phyloP scores from a whole-genome alignment of 2,888 invertebrate genomes.

The Arge pagana region DNA sequence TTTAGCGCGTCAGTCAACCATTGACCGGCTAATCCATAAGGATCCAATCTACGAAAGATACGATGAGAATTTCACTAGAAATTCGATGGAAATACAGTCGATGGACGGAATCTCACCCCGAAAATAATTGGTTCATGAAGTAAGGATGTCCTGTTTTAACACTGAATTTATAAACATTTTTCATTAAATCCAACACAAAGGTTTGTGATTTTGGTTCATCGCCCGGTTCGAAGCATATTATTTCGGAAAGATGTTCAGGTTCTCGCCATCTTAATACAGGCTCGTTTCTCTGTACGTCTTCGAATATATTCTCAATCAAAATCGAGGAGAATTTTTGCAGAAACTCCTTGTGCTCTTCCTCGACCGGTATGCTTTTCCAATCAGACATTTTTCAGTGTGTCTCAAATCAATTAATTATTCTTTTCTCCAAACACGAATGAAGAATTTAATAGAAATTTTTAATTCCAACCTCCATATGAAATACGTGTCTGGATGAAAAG shows the following conservation, averaged over 20 bases:
- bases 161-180: slow-evolving; percentile 62
- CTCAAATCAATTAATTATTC: too few species aligned
- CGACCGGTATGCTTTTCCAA: slow-evolving; percentile 44
- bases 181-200: slow-evolving; percentile 56
- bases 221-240: slow-evolving; percentile 55
- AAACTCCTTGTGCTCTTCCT: slow-evolving; percentile 55
- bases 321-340: slow-evolving; percentile 53
- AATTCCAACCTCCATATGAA: slow-evolving; percentile 16
- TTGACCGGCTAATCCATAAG: slow-evolving; percentile 62
- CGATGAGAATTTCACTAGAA: background rate
- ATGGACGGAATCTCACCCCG: slow-evolving; percentile 54
- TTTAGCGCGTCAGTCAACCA: slow-evolving; percentile 62
- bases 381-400: slow-evolving; percentile 18
- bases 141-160: slow-evolving; percentile 65
- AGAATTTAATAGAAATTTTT: background rate
- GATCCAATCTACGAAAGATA: slow-evolving; percentile 56
- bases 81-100: background rate
- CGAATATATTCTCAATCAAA: slow-evolving; percentile 57
- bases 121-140: slow-evolving; percentile 65
- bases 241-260: slow-evolving; percentile 57
- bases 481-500: slow-evolving; percentile 28
- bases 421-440: background rate
- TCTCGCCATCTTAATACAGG: slow-evolving; percentile 62
- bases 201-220: slow-evolving; percentile 56
- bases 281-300: slow-evolving; percentile 49